Evolutionary conservation across 2,113 vertebrate genomes (phyloP).

Genomic region (Oceanites oceanicus): DNA sequence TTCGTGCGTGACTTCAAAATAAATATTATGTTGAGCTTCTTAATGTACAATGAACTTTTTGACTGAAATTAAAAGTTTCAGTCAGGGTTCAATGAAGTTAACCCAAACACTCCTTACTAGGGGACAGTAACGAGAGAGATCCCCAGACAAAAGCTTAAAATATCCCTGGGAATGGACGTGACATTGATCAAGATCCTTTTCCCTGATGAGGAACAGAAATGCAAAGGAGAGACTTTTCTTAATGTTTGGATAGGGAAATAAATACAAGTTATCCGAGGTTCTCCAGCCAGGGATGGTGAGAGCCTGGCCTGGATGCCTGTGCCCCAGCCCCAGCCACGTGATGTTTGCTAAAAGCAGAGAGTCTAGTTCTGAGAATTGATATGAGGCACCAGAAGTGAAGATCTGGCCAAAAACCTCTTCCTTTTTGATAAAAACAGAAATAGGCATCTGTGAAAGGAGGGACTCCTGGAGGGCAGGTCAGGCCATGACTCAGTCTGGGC

Average conservation of each 20-base stretch:
- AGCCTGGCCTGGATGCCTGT: neutral
- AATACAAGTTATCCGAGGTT: neutral
- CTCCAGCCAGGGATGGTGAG: neutral
- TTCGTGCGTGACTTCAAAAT: neutral
- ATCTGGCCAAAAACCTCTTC: neutral
- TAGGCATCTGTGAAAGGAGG: neutral
- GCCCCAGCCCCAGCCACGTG: neutral
- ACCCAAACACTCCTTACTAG: neutral
- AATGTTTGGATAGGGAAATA: neutral
- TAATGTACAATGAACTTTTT: neutral
- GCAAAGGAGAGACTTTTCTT: neutral
- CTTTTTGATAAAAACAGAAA: neutral
- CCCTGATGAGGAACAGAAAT: neutral
- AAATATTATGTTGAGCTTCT: neutral
- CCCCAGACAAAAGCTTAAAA: neutral
- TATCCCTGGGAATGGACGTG: neutral
- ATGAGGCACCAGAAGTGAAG: neutral
- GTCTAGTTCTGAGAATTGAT: neutral
- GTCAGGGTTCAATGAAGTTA: neutral
- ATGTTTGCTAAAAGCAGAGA: neutral
- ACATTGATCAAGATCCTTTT: neutral
- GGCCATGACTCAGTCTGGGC: accelerated
- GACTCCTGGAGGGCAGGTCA: neutral
- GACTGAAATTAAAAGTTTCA: neutral
- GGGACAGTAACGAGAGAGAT: neutral